Conservation (phyloP, 2,888 invertebrate genomes). For the Plagodis dolabraria region DNA sequence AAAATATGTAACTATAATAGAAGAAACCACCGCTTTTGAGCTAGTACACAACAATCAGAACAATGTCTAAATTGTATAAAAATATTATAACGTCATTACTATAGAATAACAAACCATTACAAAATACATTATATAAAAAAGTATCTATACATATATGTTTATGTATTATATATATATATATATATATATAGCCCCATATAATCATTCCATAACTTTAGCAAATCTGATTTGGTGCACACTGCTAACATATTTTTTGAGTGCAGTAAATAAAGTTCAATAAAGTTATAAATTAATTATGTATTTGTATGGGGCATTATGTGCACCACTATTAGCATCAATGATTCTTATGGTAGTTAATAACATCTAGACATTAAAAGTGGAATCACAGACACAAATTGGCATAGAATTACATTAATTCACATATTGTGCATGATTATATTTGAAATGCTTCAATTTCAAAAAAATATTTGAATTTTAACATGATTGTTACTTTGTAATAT, state of each 20-base stretch:
- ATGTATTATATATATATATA: slow-evolving; percentile 13
- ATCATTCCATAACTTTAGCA: no score
- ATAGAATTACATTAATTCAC: slow-evolving; percentile 4
- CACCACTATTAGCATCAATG: no score
- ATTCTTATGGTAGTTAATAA: no score
- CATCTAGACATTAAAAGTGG: slow-evolving; percentile 2
- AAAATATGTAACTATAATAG: slow-evolving; percentile 26
- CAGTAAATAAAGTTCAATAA: slow-evolving; percentile 2
- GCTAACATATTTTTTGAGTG: no score
- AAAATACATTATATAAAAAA: no score
- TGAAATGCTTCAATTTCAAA: background rate
- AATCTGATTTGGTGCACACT: no score
- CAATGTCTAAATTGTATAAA: slow-evolving; percentile 36
- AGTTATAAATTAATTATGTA: no score
- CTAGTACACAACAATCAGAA: slow-evolving; percentile 36
- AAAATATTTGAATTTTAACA: background rate
- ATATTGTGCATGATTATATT: background rate
- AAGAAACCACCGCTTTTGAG: slow-evolving; percentile 43
- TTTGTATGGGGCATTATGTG: no score
- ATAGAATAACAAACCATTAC: slow-evolving; percentile 31
- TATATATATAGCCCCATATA: background rate
- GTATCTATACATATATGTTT: no score
- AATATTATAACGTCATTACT: slow-evolving; percentile 31
- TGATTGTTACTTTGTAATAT: background rate
- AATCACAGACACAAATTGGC: slow-evolving; percentile 25